phyloP scores from a whole-genome alignment of 2,113 vertebrate species.

The Arizona elegans region DNA sequence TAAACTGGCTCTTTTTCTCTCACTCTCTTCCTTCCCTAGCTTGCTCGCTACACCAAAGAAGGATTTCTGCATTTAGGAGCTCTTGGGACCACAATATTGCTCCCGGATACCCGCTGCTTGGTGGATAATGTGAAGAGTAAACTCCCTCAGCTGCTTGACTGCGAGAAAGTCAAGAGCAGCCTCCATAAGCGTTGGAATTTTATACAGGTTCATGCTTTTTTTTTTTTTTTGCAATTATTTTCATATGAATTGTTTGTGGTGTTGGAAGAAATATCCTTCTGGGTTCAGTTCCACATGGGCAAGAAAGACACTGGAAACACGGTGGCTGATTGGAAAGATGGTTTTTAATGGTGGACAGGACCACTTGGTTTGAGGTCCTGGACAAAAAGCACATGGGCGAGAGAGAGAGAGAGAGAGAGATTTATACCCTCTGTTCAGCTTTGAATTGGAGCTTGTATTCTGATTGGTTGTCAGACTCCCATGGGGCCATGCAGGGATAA shows the following conservation, averaged over 20 bases:
- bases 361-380: too few species aligned
- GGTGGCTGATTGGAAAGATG: too few species aligned
- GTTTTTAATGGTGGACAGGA: too few species aligned
- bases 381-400: too few species aligned
- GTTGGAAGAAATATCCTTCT: too few species aligned
- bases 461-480: too few species aligned
- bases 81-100: slow-evolving; percentile 84
- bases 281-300: too few species aligned
- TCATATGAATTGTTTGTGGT: background rate
- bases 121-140: slow-evolving; percentile 84
- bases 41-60: slow-evolving; percentile 91
- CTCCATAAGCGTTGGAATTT: slow-evolving; percentile 92
- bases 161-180: slow-evolving; percentile 84
- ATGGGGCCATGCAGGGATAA: too few species aligned
- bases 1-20: background rate
- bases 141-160: slow-evolving; percentile 89
- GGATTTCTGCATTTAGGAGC: slow-evolving; percentile 88
- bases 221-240: accelerated
- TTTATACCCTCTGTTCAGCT: too few species aligned
- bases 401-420: too few species aligned
- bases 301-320: too few species aligned
- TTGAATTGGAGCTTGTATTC: too few species aligned
- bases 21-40: slow-evolving; percentile 58
- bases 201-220: slow-evolving; percentile 79
- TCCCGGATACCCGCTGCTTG: slow-evolving; percentile 89